Percentiles rank a stretch among this genome's conserved stretches.
These are phyloP conservation scores for Papilio aristodemus DNA, from an alignment of 1,140 invertebrate genomes.

Conservation along the genomic window DNA sequence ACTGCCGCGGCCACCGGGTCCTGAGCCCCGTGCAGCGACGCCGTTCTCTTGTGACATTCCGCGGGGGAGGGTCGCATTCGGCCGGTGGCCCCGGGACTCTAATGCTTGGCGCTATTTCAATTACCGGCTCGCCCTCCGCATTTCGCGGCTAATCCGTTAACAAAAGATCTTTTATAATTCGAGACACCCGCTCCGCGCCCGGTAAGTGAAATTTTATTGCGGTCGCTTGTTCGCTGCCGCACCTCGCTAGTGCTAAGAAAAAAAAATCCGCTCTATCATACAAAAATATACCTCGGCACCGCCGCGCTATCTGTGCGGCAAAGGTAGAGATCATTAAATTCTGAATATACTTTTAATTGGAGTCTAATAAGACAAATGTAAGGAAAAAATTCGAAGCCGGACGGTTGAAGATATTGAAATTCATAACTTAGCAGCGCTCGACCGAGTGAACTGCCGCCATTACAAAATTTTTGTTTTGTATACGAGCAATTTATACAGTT, in stretches of 20 bases:
- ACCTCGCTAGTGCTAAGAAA: not conserved
- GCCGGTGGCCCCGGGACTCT: conserved; percentile 42
- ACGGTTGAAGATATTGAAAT: too few relatives aligned
- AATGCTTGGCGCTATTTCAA: conserved; percentile 67
- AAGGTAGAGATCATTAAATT: conserved; percentile 13
- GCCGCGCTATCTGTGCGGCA: not conserved
- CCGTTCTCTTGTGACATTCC: conserved; percentile 21
- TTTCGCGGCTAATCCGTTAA: conserved; percentile 58
- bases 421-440: too few relatives aligned
- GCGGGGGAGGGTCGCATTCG: conserved; percentile 18
- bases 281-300: not conserved
- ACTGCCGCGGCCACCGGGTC: conserved; percentile 39
- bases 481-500: too few relatives aligned
- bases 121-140: conserved; percentile 53
- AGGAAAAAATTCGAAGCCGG: too few relatives aligned
- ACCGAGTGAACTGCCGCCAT: too few relatives aligned
- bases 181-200: conserved; percentile 50
- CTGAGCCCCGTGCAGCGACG: conserved; percentile 37
- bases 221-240: conserved; percentile 3
- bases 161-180: conserved; percentile 65
- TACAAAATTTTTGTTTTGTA: too few relatives aligned
- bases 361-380: not conserved
- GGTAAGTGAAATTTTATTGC: conserved; percentile 69
- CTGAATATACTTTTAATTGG: conserved; percentile 27
- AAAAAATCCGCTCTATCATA: not conserved